phyloP scores from a whole-genome alignment of 2,113 vertebrate genomes.

The Bujurquina vittata region DNA sequence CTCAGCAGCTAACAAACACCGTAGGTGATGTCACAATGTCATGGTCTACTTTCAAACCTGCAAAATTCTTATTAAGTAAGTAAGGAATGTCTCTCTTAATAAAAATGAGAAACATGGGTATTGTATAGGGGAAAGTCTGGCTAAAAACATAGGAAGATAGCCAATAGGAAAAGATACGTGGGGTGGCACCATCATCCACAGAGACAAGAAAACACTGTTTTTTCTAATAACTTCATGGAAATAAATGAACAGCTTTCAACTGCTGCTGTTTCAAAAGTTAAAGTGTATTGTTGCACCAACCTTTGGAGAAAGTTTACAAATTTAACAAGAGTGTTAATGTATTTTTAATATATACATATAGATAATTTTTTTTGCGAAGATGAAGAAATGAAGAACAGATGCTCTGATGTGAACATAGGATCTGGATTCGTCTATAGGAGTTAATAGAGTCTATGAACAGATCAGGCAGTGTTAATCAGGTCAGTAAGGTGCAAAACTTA shows the following conservation, averaged over 20 bases:
- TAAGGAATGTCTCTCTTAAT: not conserved
- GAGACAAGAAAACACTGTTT: not conserved
- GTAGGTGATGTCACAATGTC: not conserved
- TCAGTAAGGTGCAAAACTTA: slow-evolving; percentile 76
- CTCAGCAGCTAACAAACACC: not conserved
- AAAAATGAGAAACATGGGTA: not conserved
- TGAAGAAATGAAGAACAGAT: no score
- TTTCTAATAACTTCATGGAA: not conserved
- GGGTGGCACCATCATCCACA: not conserved
- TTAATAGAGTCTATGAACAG: not conserved
- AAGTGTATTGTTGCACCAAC: no score
- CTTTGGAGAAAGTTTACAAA: no score
- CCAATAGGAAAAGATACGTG: not conserved
- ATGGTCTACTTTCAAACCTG: not conserved
- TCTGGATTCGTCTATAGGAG: slow-evolving; percentile 31
- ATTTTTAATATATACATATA: no score
- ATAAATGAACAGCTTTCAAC: not conserved
- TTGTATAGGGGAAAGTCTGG: not conserved
- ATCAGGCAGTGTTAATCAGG: slow-evolving; percentile 48
- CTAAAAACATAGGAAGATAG: not conserved
- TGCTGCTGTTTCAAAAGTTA: no score
- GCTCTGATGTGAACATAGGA: not conserved
- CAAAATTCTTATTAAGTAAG: not conserved
- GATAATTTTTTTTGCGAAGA: no score
- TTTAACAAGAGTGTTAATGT: no score